phyloP scores from a whole-genome alignment of 2,113 vertebrate genomes.

The Octodon degus region DNA sequence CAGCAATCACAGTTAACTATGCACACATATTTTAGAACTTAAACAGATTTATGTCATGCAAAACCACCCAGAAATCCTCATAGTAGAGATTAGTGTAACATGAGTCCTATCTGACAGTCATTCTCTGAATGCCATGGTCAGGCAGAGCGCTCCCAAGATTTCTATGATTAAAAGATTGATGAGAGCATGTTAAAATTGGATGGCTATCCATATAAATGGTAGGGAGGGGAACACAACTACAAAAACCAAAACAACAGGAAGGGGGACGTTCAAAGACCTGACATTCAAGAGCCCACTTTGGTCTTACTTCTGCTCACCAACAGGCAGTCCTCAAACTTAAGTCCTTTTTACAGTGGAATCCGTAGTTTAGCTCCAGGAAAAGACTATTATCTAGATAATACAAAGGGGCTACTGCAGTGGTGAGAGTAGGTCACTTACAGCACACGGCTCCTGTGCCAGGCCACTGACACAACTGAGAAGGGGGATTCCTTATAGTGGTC shows the following conservation, averaged over 20 bases:
- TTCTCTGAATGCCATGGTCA: not conserved
- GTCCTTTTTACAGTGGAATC: not conserved
- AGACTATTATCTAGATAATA: not conserved
- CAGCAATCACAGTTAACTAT: not conserved
- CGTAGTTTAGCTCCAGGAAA: constrained; percentile 5
- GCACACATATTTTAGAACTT: not conserved
- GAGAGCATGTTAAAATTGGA: constrained; percentile 23
- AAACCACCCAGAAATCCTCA: not conserved
- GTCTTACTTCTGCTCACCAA: constrained; percentile 17
- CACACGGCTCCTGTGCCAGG: too few relatives aligned
- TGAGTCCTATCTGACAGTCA: not conserved
- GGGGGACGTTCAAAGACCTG: not conserved
- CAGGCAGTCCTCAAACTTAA: not conserved
- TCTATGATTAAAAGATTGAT: constrained; percentile 29
- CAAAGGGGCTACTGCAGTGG: not conserved
- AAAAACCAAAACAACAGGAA: not conserved
- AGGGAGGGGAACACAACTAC: not conserved
- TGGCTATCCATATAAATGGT: not conserved
- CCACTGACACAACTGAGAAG: not conserved
- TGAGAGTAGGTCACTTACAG: too few relatives aligned
- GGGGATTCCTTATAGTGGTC: not conserved
- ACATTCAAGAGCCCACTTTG: not conserved
- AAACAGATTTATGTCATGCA: not conserved
- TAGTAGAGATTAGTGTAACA: not conserved
- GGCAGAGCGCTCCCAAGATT: constrained; percentile 42